Evolutionary conservation across 2,797 vertebrate genomes (phyloP), one percentile per base, ranked within the genome.

Genomic region (Falco peregrinus): DNA sequence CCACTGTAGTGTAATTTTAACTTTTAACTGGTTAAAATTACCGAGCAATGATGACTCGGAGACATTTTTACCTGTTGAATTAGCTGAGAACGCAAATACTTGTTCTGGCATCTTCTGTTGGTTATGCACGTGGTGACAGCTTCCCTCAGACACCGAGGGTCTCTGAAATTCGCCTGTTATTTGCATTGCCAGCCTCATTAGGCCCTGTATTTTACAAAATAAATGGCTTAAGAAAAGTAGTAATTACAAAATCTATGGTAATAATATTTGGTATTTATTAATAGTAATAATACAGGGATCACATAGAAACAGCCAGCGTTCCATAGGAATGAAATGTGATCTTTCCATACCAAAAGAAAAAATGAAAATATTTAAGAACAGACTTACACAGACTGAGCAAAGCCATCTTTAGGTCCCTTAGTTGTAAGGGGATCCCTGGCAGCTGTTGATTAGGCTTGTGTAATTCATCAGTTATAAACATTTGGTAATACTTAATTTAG

Each of bases 21-120:
- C 47, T 69, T 69, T 59, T 19, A 59, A 18, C 78, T 94, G 70
- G 80, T 91, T 91, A 64, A 95, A 95, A 91, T 92, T 87, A 51
- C 37, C 39, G 63, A 75, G 56, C 17, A 93, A 74, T 70, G 48
- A 76, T 29, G n/a, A 68, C 48, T 70, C 53, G 29, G 51, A 87
- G 75, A 43, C 6, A 39, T 84, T 90, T 93, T 84, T 71, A 69
- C 50, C 33, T 73, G 43, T 53, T 31, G 33, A 67, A 76, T 87
- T 79, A 94, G 33, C 31, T 59, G 43, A 84, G 51, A 84, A 67
- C 79, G 28, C 70, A 93, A 77, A 77, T 80, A 77, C 47, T 91
- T 81, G 8, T 84, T 89, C 51, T 96, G 84, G 37, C 59, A 81
- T 85, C 22, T 22, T 50, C n/a, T 75, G 8, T 77, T 92, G 87